These are phyloP conservation scores for Apostichopus leukothele DNA, from an alignment of 53 echinoderm and acorn worm species.

Conservation along the genomic window DNA sequence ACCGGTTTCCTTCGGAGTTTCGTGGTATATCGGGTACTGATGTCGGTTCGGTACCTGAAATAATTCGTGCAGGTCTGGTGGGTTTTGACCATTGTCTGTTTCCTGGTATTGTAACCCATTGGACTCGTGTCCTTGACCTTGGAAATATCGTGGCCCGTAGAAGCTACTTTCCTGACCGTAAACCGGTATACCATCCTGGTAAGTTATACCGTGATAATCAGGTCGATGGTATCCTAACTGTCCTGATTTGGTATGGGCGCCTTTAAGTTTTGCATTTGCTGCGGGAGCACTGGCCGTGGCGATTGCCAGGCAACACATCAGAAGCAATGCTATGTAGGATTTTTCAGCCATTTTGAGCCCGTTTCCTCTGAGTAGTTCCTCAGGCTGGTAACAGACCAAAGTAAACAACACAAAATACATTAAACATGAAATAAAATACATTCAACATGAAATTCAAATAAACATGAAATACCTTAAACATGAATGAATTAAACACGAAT, in stretches of 20 bases:
- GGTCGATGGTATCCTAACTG: conserved; percentile 8
- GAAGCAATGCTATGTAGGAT: neutral
- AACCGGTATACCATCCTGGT: conserved; percentile 26
- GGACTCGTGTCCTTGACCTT: neutral
- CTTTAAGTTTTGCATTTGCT: neutral
- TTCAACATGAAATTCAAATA: too few species aligned
- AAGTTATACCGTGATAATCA: conserved; percentile 26
- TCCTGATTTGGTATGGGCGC: neutral
- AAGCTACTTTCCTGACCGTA: neutral
- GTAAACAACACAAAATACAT: too few species aligned
- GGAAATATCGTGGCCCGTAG: neutral
- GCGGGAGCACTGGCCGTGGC: neutral
- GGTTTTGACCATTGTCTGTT: neutral
- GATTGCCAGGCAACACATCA: neutral
- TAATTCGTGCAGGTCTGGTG: neutral
- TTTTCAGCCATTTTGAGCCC: neutral
- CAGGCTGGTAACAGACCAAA: neutral
- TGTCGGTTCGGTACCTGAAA: conserved; percentile 20
- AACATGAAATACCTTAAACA: too few species aligned
- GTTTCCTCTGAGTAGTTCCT: neutral
- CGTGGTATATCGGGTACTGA: conserved; percentile 37
- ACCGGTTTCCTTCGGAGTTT: conserved; percentile 25
- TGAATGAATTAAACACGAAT: too few species aligned
- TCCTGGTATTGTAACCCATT: conserved; percentile 25
- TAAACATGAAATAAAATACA: too few species aligned